Base-by-base conservation (phyloP, 2,797 vertebrate genomes). In the Acanthurus leucopareius region DNA sequence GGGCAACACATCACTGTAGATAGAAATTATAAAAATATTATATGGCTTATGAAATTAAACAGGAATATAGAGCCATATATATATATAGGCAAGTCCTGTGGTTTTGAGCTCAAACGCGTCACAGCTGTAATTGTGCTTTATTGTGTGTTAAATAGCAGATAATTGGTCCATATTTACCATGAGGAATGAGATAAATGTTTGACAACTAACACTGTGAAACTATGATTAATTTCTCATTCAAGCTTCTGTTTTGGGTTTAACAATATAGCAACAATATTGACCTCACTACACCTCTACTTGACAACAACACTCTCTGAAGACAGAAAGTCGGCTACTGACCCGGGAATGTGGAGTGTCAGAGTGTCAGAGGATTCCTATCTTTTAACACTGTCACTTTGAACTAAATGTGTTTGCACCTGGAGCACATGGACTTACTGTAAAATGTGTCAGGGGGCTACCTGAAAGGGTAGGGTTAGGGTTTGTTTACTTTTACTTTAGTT, bases 361-460 rank as follows among this genome's bases (percentile, higher is more conserved):
- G 58, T 82, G 77, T 73, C 44, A 40, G 52, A 53, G 83, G 83
- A 91, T 92, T 90, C 89, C 80, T 87, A 80, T 90, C 90, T 91
- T 89, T 94, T 92, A 89, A 77, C 91, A 70, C 79, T 22, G 57
- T 73, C 80, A 64, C 82, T 90, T 89, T 89, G 85, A 87, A 85
- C 77, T 85, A 67, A 80, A 85, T 84, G 56, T 78, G 64, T 89
- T 89, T 88, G 89, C 91, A 92, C 91, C 90, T 92, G 91, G 84
- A 84, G 59, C 56, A 65, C 56, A 44, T 77, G 77, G 84, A 68
- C 76, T 66, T 68, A 60, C n/a, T 72, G 53, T 66, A 53, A 71
- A 82, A 79, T 0, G 16, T 59, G 65, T 22, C 10, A 3, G 57
- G 52, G n/a, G 73, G 32, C 32, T 35, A 35, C 7, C 32, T 35